A percentile compares a stretch with the other conserved stretches of the same genome.
These are phyloP conservation scores for Adineta ricciae DNA, from an alignment of 2,888 invertebrate species.

Conservation along the genomic window DNA sequence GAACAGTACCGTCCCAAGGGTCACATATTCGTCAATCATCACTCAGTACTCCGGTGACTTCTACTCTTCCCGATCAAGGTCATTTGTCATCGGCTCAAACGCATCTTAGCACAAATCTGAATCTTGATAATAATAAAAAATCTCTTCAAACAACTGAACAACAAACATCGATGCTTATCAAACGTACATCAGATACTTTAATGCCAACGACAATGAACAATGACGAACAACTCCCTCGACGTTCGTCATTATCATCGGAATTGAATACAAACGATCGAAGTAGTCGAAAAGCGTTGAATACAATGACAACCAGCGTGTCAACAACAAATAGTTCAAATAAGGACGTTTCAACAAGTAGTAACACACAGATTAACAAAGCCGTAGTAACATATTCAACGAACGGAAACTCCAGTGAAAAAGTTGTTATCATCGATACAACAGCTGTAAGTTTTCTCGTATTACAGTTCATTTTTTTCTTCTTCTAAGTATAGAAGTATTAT, in stretches of 20 bases:
- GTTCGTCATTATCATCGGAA: background rate
- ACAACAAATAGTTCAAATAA: background rate
- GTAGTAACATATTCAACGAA: background rate
- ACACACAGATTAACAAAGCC: background rate
- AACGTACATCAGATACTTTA: conserved; percentile 16
- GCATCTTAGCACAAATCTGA: background rate
- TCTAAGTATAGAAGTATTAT: no score
- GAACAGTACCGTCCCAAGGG: background rate
- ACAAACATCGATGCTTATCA: background rate
- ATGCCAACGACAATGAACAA: background rate
- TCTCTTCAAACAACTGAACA: background rate
- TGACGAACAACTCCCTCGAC: background rate
- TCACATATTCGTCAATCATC: background rate
- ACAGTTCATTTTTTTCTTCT: background rate
- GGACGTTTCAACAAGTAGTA: background rate
- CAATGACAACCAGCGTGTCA: background rate
- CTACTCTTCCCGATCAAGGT: background rate
- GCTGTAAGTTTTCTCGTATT: background rate
- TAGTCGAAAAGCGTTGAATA: background rate
- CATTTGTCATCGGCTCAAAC: background rate
- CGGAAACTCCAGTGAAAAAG: conserved; percentile 1
- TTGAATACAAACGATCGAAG: background rate
- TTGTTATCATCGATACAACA: conserved; percentile 3
- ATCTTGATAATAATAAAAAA: background rate
- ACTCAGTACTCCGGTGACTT: background rate